Percentiles rank a stretch among this genome's conserved stretches.
These are phyloP conservation scores for Pseudeuparius sepicola DNA, from an alignment of 2,888 invertebrate genomes.

Conservation along the genomic window DNA sequence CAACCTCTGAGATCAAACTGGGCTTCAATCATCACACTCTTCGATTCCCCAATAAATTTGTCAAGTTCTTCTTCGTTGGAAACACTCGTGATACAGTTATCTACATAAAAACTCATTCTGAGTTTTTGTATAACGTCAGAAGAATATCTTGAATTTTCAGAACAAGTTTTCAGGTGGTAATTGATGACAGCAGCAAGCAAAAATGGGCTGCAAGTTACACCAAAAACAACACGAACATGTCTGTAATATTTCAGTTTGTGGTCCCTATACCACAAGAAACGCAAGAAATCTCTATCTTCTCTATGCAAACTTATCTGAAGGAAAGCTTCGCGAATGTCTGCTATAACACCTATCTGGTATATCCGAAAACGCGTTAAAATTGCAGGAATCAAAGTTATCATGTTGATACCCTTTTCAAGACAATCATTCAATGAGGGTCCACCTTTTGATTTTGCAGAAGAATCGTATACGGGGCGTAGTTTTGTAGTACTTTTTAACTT, in stretches of 20 bases:
- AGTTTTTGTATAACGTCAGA: no score
- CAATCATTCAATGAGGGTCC: constrained; percentile 24
- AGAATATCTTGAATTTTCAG: no score
- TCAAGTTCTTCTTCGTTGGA: constrained; percentile 2
- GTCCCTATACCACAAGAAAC: constrained; percentile 13
- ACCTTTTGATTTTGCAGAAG: constrained; percentile 20
- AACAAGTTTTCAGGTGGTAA: constrained; percentile 11
- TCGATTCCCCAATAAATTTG: constrained; percentile 12
- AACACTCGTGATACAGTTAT: constrained; percentile 12
- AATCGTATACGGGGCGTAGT: constrained; percentile 27
- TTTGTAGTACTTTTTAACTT: no score
- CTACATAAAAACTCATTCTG: constrained; percentile 16
- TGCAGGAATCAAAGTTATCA: constrained; percentile 11
- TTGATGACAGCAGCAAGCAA: constrained; percentile 13
- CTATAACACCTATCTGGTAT: constrained; percentile 8
- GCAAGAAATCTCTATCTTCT: constrained; percentile 12
- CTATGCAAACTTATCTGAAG: constrained; percentile 17
- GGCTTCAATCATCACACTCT: constrained; percentile 9
- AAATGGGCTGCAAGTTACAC: constrained; percentile 16
- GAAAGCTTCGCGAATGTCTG: constrained; percentile 16
- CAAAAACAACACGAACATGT: constrained; percentile 16
- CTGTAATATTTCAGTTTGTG: constrained; percentile 10
- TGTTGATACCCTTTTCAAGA: constrained; percentile 16
- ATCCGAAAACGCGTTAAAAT: constrained; percentile 10
- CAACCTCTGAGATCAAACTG: constrained; percentile 15